phyloP scores from a whole-genome alignment of 2,113 vertebrate genomes.

The Ranitomeya variabilis region DNA sequence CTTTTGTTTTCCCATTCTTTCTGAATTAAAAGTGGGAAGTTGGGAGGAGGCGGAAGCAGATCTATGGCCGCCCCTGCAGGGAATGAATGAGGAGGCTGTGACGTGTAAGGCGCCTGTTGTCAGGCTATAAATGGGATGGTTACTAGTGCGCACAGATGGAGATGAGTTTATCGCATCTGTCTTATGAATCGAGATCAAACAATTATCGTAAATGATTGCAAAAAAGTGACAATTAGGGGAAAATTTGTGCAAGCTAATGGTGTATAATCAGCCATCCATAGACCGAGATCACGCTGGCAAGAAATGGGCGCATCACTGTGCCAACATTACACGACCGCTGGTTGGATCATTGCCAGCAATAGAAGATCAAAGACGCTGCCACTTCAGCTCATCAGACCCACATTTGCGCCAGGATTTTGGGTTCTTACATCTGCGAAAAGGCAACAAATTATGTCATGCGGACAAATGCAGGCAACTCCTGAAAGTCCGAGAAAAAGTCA shows the following conservation, averaged over 20 bases:
- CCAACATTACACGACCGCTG: no score
- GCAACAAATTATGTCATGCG: no score
- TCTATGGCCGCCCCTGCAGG: neutral
- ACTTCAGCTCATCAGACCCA: no score
- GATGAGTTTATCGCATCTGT: neutral
- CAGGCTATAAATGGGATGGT: neutral
- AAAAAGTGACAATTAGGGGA: neutral
- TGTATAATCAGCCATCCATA: no score
- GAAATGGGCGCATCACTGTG: no score
- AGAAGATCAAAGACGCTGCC: no score
- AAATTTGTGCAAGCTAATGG: neutral
- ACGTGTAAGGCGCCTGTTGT: neutral
- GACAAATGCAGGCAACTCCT: no score
- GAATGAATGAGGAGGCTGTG: neutral
- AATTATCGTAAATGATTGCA: neutral
- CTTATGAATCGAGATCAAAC: neutral
- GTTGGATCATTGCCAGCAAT: no score
- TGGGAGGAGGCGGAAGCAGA: neutral
- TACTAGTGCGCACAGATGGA: constrained; percentile 7
- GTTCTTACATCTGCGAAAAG: no score
- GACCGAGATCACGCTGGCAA: no score
- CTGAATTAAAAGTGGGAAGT: neutral
- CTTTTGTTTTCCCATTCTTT: neutral
- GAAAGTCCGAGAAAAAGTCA: no score
- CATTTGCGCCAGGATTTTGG: no score